A percentile compares a stretch with the other conserved stretches of the same genome.
phyloP scores from a whole-genome alignment of 2,888 invertebrate species.

The Vanessa cardui region DNA sequence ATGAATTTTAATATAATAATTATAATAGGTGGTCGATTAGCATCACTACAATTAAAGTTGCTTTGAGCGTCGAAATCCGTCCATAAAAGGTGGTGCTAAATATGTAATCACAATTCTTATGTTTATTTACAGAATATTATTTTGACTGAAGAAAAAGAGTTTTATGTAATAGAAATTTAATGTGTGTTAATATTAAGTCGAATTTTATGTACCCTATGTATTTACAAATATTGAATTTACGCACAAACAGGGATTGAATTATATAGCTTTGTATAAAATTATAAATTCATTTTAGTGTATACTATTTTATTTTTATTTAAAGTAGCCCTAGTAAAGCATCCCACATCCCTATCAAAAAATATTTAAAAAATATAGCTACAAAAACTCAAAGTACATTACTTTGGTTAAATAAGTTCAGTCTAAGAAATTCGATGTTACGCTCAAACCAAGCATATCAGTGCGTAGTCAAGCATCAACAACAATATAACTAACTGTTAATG shows the following conservation, averaged over 20 bases:
- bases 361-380: too few relatives aligned
- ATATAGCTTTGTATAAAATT: constrained; percentile 44
- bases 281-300: constrained; percentile 59
- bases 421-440: too few relatives aligned
- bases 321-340: too few relatives aligned
- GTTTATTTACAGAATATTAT: constrained; percentile 27
- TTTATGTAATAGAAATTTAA: constrained; percentile 29
- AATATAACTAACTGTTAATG: too few relatives aligned
- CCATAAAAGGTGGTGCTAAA: constrained; percentile 33
- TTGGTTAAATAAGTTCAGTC: too few relatives aligned
- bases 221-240: constrained; percentile 52
- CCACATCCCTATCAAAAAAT: too few relatives aligned
- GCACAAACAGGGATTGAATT: constrained; percentile 69
- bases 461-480: too few relatives aligned
- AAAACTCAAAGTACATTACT: too few relatives aligned
- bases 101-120: constrained; percentile 23
- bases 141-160: constrained; percentile 33
- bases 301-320: constrained; percentile 45
- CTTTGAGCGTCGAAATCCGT: constrained; percentile 16
- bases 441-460: too few relatives aligned
- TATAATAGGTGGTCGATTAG: background rate
- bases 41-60: constrained; percentile 1
- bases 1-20: constrained; percentile 16
- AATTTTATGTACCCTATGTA: constrained; percentile 47
- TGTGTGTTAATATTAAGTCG: constrained; percentile 45